Percentiles rank a stretch among this genome's conserved stretches.
phyloP scores from a whole-genome alignment of 2,113 vertebrate genomes.

The Lutjanus erythropterus region DNA sequence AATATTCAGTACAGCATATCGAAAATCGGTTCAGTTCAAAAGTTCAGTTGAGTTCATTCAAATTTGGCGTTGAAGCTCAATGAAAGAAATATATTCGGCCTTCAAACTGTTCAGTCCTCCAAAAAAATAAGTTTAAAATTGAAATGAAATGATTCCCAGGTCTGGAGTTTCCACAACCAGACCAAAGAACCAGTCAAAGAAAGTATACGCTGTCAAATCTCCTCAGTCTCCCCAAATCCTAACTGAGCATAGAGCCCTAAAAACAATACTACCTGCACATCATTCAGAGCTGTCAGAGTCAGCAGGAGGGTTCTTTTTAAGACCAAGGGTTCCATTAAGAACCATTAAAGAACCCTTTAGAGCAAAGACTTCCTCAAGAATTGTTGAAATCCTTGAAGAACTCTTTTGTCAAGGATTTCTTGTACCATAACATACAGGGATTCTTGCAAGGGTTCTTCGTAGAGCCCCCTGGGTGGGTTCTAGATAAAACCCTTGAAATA shows the following conservation, averaged over 20 bases:
- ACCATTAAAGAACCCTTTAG: too few species aligned
- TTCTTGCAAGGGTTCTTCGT: too few species aligned
- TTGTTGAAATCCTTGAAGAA: too few species aligned
- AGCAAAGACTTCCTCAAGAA: too few species aligned
- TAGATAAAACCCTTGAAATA: too few species aligned
- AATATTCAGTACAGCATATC: background rate
- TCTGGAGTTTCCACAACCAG: too few species aligned
- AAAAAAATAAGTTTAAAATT: background rate
- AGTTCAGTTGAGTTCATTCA: background rate
- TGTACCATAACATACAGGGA: too few species aligned
- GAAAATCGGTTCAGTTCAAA: background rate
- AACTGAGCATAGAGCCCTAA: background rate
- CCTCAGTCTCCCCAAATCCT: background rate
- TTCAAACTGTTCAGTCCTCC: background rate
- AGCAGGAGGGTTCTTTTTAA: too few species aligned
- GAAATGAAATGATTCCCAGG: background rate
- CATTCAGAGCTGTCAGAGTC: conserved; percentile 7
- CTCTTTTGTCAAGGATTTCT: too few species aligned
- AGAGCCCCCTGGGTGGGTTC: too few species aligned
- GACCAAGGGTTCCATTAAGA: too few species aligned
- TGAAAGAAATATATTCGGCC: background rate
- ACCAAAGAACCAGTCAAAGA: background rate
- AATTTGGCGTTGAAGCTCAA: background rate
- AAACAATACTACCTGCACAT: background rate
- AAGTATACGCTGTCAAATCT: background rate